phyloP scores from a whole-genome alignment of 2,888 invertebrate species.

The Lissonota sp. region DNA sequence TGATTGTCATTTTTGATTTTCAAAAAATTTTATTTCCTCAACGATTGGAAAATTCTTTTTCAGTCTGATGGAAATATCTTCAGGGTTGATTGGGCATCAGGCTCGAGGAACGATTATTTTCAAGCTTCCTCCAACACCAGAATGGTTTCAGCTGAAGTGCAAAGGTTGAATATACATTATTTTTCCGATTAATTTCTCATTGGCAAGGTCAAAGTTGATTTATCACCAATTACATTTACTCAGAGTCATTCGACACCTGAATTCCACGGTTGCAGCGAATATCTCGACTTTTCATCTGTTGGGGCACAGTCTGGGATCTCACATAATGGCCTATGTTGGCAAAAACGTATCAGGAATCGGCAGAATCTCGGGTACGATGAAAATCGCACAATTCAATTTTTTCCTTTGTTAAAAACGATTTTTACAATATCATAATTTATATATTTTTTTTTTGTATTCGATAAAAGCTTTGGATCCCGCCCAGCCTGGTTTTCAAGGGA shows the following conservation, averaged over 20 bases:
- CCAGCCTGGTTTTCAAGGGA: constrained; percentile 81
- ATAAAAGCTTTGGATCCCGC: constrained; percentile 82
- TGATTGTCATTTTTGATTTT: too few relatives aligned
- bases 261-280: constrained; percentile 64
- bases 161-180: constrained; percentile 68
- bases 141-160: constrained; percentile 77
- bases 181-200: neutral
- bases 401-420: constrained; percentile 4
- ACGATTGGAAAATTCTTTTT: constrained; percentile 25
- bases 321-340: constrained; percentile 77
- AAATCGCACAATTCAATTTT: neutral
- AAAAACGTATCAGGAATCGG: constrained; percentile 74
- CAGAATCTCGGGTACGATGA: constrained; percentile 84
- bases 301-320: constrained; percentile 80
- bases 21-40: constrained; percentile 22
- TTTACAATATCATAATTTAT: neutral
- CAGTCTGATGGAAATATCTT: constrained; percentile 82
- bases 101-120: constrained; percentile 79
- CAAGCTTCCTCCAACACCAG: constrained; percentile 74
- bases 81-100: constrained; percentile 82
- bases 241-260: constrained; percentile 73
- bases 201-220: too few relatives aligned
- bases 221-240: constrained; percentile 20
- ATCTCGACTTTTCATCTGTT: constrained; percentile 74
- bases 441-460: constrained; percentile 2